Base-by-base conservation (phyloP, 2,113 vertebrate species). In the Grantiella picta region DNA sequence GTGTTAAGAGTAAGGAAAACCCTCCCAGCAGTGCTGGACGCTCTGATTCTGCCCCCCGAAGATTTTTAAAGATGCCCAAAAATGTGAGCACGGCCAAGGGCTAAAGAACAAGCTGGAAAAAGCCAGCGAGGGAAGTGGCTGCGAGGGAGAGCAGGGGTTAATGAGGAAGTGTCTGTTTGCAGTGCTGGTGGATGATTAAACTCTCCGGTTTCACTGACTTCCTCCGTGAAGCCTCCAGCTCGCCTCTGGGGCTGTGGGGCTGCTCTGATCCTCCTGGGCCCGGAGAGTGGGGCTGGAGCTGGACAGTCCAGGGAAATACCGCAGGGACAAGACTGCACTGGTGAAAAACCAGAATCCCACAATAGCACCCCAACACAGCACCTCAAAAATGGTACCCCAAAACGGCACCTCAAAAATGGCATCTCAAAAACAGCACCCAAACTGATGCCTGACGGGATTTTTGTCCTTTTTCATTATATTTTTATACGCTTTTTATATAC, bases 201-300 rank as follows among this genome's bases (percentile, higher is more conserved):
- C 35, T 66, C 72, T 75, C 89, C 31, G 1, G 73, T 79, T 91
- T 77, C 61, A 1, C 45, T 42, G 0, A 12, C 78, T 92, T 95
- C 93, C 86, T 35, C 60, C 18, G 8, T 1, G 18, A 25, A 64
- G 38, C 38, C 38, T 0, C 12, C 69, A 35, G 61, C 47, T 87
- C 92, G 44, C 57, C 27, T 63, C 36, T 86, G 14, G 47, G 0
- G 0, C 0, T 0, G 49, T 25, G 2, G 52, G 28, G 69, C 71
- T 33, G 86, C 42, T 59, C 44, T 10, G 36, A 9, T 2, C 27
- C 44, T 18, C 2, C 75, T 4, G 1, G 25, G 6, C 36, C 3
- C 2, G 15, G 64, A 47, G 20, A 86, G 50, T 1, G 0, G 0
- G 33, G 49, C 2, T 1, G 0, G 50, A 61, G 77, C 36, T 2